A percentile compares a stretch with the other conserved stretches of the same genome.
phyloP scores from a whole-genome alignment of 2,888 invertebrate species.

The Adelognathus sp. region DNA sequence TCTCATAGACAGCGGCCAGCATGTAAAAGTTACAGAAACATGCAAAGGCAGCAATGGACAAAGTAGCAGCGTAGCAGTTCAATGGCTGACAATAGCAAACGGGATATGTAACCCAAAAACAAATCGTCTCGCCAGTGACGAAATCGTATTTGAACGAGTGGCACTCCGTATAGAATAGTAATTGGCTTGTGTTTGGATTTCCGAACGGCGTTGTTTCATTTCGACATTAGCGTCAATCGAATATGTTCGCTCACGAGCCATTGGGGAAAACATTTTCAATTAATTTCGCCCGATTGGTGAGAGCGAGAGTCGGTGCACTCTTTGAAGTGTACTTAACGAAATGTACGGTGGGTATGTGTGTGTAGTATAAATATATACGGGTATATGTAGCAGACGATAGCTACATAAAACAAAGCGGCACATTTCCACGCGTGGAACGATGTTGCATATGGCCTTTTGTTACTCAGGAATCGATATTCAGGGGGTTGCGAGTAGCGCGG shows the following conservation, averaged over 20 bases:
- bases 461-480: no score
- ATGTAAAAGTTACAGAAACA: no score
- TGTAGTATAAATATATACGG: neutral
- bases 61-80: no score
- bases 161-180: neutral
- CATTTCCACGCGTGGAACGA: no score
- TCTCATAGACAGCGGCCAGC: no score
- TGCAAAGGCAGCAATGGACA: no score
- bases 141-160: neutral
- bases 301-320: neutral
- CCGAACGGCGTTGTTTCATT: neutral
- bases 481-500: conserved; percentile 30
- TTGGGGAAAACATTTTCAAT: neutral
- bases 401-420: no score
- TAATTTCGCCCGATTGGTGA: neutral
- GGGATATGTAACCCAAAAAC: no score
- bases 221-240: neutral
- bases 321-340: conserved; percentile 15
- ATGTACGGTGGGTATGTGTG: neutral
- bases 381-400: no score
- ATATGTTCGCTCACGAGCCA: neutral
- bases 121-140: neutral
- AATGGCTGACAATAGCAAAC: no score
- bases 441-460: no score
- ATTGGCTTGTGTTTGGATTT: neutral